Evolutionary conservation across 2,797 vertebrate species (phyloP).

Genomic region (Fistularia tabacaria): DNA sequence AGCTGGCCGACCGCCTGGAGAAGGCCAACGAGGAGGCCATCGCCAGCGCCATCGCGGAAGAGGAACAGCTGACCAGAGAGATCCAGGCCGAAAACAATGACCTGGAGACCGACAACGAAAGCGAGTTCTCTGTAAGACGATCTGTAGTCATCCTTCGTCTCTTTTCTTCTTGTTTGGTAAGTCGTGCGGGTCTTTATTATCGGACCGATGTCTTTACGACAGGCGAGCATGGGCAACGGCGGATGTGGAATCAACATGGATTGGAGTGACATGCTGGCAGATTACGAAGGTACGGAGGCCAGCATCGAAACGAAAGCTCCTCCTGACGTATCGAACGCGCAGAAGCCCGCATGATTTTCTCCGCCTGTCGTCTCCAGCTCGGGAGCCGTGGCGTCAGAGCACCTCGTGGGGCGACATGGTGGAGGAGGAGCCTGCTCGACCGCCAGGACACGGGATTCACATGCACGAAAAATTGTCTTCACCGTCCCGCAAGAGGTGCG

Average conservation of each 20-base stretch:
- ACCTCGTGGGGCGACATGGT: constrained; percentile 98
- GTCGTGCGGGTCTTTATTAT: not conserved
- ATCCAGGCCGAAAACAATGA: constrained; percentile 95
- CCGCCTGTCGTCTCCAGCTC: constrained; percentile 68
- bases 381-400: constrained; percentile 94
- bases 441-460: constrained; percentile 96
- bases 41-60: constrained; percentile 96
- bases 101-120: constrained; percentile 92
- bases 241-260: constrained; percentile 86
- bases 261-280: constrained; percentile 95
- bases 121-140: constrained; percentile 88
- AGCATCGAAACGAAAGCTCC: constrained; percentile 4
- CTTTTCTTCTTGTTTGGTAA: not conserved
- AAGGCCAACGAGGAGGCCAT: constrained; percentile 99
- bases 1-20: constrained; percentile 93
- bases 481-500: constrained; percentile 92
- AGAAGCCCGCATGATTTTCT: not conserved
- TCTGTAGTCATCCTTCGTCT: not conserved
- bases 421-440: constrained; percentile 93
- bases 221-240: constrained; percentile 85
- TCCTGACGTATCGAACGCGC: not conserved
- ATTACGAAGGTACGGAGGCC: constrained; percentile 87
- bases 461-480: constrained; percentile 99
- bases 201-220: constrained; percentile 29
- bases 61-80: constrained; percentile 94